Evolutionary conservation across 2,888 invertebrate genomes (phyloP), one percentile per base, ranked within the genome.

Genomic region (Dolichomitus sp.): DNA sequence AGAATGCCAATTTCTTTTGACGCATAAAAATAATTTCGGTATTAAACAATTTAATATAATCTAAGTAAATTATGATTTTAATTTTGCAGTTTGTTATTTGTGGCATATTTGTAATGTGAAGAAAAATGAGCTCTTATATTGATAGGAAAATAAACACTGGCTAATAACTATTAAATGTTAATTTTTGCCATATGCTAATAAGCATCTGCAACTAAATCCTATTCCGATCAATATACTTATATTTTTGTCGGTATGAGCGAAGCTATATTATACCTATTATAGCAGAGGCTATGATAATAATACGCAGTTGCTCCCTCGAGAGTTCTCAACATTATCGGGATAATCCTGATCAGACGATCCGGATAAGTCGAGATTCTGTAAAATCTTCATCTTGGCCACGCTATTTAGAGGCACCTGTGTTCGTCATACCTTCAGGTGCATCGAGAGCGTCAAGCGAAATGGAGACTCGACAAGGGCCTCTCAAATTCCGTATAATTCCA

Each of bases 321-420:
- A 61, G 27, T 69, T 63, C 54, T 63, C 69, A 48, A 75, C 30
- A 74, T 75, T 54, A 80, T 75, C 80, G 11, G 68, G 74, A 80
- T 80, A 63, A 80, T 80, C 80, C 68, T 27, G 33, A 37, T 30
- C 14, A 19, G 12, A 42, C 52, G 61, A 80, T 63, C 69, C 68
- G 80, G 61, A 69, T 80, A 54, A 80, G 69, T 70, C 69, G 63
- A 69, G 63, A 70, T 70, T 75, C 50, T 12, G 42, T 54, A 14
- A 50, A 78, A 59, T 66, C 40, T 65, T 52, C 9, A 23, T 57
- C 54, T 11, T 19, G 30, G 14, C 61, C 19, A 17, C 57, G 19
- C 14, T 42, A 19, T 50, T n/a, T 4, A 19, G 9, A 19, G 50
- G n/a, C 80, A 80, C 80, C 69, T 80, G 73, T 75, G 54, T 17